Evolutionary conservation across 2,797 vertebrate genomes (phyloP).

Genomic region (Etheostoma nigrum): DNA sequence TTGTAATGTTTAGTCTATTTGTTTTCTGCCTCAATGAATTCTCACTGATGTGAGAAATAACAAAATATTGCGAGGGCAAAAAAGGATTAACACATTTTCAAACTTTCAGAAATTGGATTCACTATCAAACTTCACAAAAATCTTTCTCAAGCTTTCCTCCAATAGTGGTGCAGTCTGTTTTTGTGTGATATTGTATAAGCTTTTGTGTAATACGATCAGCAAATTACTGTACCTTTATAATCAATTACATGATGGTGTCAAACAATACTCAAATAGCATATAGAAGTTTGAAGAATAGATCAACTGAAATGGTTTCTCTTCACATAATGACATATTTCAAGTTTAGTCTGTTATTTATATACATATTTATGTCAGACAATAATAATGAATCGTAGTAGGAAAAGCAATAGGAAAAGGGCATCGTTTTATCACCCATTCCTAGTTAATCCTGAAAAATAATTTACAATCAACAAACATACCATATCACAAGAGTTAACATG

Average conservation of each 20-base stretch:
- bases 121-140: slow-evolving; percentile 13
- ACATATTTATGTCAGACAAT: background rate
- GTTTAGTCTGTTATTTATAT: background rate
- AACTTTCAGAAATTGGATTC: slow-evolving; percentile 29
- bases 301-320: background rate
- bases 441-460: slow-evolving; percentile 25
- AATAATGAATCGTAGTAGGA: background rate
- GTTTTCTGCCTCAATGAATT: slow-evolving; percentile 29
- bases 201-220: background rate
- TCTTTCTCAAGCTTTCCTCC: background rate
- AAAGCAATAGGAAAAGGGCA: background rate
- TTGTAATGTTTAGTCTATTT: slow-evolving; percentile 10
- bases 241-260: background rate
- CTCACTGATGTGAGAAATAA: slow-evolving; percentile 52
- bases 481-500: background rate
- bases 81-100: slow-evolving; percentile 25
- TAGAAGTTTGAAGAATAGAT: background rate
- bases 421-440: slow-evolving; percentile 7
- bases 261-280: background rate
- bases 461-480: background rate
- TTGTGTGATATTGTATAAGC: background rate
- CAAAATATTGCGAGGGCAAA: slow-evolving; percentile 15
- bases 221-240: slow-evolving; percentile 5
- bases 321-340: background rate
- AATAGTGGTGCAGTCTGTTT: background rate